Evolutionary conservation across 1,140 invertebrate genomes (phyloP).

Genomic region (Eurosta solidaginis): DNA sequence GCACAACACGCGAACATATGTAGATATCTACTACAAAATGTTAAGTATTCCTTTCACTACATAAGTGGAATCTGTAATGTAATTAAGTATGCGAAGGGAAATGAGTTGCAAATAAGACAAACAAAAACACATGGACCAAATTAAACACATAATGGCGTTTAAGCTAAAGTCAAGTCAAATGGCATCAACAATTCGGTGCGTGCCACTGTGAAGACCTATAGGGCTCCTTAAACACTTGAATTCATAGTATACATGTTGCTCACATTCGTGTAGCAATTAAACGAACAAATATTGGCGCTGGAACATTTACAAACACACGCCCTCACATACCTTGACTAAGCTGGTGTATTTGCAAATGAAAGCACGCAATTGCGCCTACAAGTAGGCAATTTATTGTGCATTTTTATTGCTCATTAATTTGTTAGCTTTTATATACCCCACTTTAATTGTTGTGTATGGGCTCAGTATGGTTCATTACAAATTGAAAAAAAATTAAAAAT

Average conservation of each 20-base stretch:
- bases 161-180: neutral
- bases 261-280: constrained; percentile 6
- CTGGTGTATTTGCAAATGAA: neutral
- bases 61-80: neutral
- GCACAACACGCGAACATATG: neutral
- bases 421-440: constrained; percentile 29
- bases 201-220: neutral
- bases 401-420: constrained; percentile 38
- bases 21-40: neutral
- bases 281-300: constrained; percentile 15
- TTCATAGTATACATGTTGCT: neutral
- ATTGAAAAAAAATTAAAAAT: no score
- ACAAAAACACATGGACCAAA: constrained; percentile 1
- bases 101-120: constrained; percentile 15
- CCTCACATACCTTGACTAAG: neutral
- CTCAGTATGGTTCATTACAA: no score
- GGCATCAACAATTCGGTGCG: neutral
- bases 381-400: constrained; percentile 34
- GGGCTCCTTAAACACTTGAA: neutral
- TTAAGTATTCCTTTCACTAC: neutral
- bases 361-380: constrained; percentile 12
- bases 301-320: neutral
- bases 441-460: neutral
- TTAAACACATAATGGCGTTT: no score
- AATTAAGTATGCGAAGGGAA: constrained; percentile 7